Evolutionary conservation across 2,888 invertebrate genomes (phyloP), one percentile per base, ranked within the genome.

Genomic region (Stenodera caucasica): DNA sequence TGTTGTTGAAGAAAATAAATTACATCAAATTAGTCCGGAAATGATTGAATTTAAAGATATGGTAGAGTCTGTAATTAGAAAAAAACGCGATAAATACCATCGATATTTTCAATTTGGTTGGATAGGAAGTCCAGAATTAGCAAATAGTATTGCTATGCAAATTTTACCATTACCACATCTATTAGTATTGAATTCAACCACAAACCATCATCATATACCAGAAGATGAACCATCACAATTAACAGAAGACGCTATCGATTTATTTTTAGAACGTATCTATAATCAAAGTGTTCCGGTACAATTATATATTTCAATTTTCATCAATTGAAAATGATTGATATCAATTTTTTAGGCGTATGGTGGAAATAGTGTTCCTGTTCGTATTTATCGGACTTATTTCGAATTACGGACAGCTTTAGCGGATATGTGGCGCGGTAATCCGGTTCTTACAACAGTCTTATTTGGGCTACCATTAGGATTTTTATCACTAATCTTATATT

Each of bases 381-480:
- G 90, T 54, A 67, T 93, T 8, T 94, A 92, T 76, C 85, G 96
- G 70, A 85, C 88, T 1, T 88, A 91, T 76, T 97, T 90, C 77
- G 96, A 97, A 78, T 86, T 90, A n/a, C 86, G 88, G 70, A 88
- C 90, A 23, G 88, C 90, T 0, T 81, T 97, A 26, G 82, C 84
- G 14, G 90, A 90, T 68, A 95, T 96, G 94, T 96, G 95, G 94
- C 85, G 84, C 66, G 95, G 94, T 9, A 96, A 96, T 82, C 96
- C 98, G 0, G 92, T 98, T 64, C 82, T 99, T 63, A 96, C 97
- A 4, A 86, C 94, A 30, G 89, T 98, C 4, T 85, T 99, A 55
- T 96, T 99, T 80, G 97, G 98, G 0, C 84, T 98, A 61, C 98
- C 98, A 0, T 83, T 95, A 49, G 94, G 95, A 33, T 97, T 99